Evolutionary conservation across 35 echinoderm and acorn worm genomes (phyloP).

Genomic region (Ophiothrix spiculata): DNA sequence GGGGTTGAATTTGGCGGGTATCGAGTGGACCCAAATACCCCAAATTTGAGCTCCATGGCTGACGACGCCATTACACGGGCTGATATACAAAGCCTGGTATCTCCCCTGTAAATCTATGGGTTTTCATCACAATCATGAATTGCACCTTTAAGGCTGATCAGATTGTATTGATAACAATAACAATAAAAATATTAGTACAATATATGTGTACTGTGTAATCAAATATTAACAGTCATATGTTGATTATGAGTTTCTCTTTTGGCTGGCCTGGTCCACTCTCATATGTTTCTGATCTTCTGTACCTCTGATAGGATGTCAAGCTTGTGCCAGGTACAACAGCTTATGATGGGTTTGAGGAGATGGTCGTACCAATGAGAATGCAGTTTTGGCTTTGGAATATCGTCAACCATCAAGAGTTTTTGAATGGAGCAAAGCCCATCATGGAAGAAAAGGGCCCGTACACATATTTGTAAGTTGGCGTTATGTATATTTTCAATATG

Average conservation of each 20-base stretch:
- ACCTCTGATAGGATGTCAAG: neutral
- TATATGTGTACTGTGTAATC: neutral
- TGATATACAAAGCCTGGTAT: too few species aligned
- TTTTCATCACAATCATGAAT: too few species aligned
- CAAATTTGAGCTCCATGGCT: too few species aligned
- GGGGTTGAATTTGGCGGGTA: too few species aligned
- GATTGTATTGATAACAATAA: too few species aligned
- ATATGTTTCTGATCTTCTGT: neutral
- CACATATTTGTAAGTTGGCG: constrained; percentile 42
- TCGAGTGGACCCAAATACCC: too few species aligned
- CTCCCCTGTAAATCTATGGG: too few species aligned
- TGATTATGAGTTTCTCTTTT: neutral
- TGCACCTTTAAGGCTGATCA: too few species aligned
- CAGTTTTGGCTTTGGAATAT: constrained; percentile 36
- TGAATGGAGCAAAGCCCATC: constrained; percentile 30
- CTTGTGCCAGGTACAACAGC: constrained; percentile 26
- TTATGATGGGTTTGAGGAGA: constrained; percentile 22
- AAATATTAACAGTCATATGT: neutral
- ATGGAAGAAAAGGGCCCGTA: constrained; percentile 35
- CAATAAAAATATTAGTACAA: neutral
- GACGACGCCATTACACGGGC: too few species aligned
- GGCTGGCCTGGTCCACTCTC: neutral
- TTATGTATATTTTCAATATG: too few species aligned
- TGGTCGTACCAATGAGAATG: constrained; percentile 26
- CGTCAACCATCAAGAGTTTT: constrained; percentile 30